phyloP scores from a whole-genome alignment of 1,140 invertebrate genomes.

The Eueides isabella region DNA sequence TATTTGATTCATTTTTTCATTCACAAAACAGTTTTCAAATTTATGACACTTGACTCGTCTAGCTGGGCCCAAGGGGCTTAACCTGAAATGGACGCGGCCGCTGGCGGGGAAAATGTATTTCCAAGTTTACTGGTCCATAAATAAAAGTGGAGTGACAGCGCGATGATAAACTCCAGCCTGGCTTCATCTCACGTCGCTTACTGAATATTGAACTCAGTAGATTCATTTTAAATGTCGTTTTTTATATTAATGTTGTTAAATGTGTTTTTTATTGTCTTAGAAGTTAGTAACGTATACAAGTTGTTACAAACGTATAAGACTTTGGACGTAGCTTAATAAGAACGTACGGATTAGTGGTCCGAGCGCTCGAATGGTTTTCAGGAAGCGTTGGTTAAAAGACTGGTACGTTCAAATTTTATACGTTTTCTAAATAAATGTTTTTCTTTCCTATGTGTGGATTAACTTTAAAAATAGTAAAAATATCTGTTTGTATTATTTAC shows the following conservation, averaged over 20 bases:
- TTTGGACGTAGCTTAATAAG: no score
- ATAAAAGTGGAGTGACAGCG: conserved; percentile 77
- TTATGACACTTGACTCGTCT: conserved; percentile 79
- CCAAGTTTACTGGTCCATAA: conserved; percentile 80
- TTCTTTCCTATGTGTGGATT: no score
- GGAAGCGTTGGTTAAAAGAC: no score
- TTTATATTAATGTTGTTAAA: not conserved
- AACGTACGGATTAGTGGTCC: no score
- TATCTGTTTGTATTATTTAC: no score
- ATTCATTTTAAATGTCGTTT: conserved; percentile 9
- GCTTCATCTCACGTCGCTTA: conserved; percentile 72
- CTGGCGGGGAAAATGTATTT: conserved; percentile 78
- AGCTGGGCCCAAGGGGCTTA: conserved; percentile 76
- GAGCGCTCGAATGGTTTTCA: no score
- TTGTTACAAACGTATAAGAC: no score
- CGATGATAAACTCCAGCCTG: conserved; percentile 76
- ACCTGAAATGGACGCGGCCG: conserved; percentile 78
- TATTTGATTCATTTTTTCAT: conserved; percentile 56
- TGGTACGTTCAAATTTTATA: no score
- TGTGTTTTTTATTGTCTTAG: not conserved
- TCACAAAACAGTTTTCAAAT: conserved; percentile 76
- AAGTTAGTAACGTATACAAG: no score
- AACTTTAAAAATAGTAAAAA: no score
- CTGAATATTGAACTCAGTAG: conserved; percentile 70
- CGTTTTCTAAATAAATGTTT: no score